Percentiles rank a stretch among this genome's conserved stretches.
Conservation (phyloP, 2,113 vertebrate species). For the Vidua macroura region DNA sequence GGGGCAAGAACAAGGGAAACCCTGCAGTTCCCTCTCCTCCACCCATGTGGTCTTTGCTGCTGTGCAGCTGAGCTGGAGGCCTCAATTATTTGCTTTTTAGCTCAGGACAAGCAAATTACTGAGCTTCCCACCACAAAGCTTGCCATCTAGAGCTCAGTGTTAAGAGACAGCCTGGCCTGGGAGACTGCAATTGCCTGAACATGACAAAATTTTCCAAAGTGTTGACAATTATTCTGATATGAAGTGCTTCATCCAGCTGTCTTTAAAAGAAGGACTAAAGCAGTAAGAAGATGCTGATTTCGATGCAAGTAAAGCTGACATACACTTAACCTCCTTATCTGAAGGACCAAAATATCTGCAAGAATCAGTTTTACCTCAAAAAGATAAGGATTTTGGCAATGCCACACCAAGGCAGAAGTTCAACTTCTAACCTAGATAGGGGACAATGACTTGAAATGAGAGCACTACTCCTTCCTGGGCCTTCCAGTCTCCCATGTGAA, state of each 20-base stretch:
- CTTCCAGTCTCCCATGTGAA: background rate
- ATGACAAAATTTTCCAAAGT: background rate
- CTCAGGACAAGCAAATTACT: background rate
- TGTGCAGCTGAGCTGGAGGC: background rate
- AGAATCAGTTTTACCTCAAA: background rate
- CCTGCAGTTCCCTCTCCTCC: background rate
- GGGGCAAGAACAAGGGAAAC: background rate
- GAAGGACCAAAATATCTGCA: background rate
- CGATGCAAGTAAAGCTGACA: background rate
- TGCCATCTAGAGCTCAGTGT: background rate
- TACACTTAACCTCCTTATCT: background rate
- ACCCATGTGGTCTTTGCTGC: background rate
- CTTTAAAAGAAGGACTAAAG: background rate
- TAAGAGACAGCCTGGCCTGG: background rate
- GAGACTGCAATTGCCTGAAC: background rate
- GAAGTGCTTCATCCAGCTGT: background rate
- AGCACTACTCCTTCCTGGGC: background rate
- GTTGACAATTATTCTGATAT: fast-evolving
- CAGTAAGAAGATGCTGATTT: background rate
- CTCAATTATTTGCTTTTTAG: background rate
- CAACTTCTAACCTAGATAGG: background rate
- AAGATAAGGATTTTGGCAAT: background rate
- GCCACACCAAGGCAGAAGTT: background rate
- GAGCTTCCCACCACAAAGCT: background rate
- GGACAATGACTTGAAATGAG: fast-evolving